phyloP scores from a whole-genome alignment of 2,888 invertebrate species.

The Orthonevra nobilis region DNA sequence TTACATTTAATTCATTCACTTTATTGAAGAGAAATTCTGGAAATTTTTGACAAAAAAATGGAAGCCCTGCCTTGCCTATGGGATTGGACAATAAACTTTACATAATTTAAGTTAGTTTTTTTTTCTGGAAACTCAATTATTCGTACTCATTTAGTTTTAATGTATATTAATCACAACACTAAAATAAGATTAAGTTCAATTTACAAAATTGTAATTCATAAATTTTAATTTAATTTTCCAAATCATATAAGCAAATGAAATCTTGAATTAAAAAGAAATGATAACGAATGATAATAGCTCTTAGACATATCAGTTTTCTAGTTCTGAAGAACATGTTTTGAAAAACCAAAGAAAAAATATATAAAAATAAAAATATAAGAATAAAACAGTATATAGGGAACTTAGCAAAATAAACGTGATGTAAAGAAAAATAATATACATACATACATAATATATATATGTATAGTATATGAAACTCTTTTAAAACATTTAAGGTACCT shows the following conservation, averaged over 20 bases:
- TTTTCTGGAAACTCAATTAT: no score
- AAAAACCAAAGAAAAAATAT: slow-evolving; percentile 62
- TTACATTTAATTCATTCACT: no score
- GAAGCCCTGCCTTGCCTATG: not conserved
- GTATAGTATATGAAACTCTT: slow-evolving; percentile 55
- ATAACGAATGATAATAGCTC: slow-evolving; percentile 80
- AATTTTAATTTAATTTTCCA: slow-evolving; percentile 37
- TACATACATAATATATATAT: slow-evolving; percentile 70
- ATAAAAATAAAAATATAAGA: no score
- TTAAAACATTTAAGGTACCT: slow-evolving; percentile 69
- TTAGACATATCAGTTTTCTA: slow-evolving; percentile 80
- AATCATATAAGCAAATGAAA: slow-evolving; percentile 37
- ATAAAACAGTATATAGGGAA: slow-evolving; percentile 64
- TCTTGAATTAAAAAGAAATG: slow-evolving; percentile 73
- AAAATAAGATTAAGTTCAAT: slow-evolving; percentile 25
- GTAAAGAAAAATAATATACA: slow-evolving; percentile 73
- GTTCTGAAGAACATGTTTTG: slow-evolving; percentile 74
- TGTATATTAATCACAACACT: not conserved
- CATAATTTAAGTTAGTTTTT: no score
- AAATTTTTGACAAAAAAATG: not conserved
- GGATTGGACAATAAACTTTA: slow-evolving; percentile 12
- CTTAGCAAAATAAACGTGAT: slow-evolving; percentile 71
- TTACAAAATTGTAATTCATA: slow-evolving; percentile 54
- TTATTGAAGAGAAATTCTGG: no score
- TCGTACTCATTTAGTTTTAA: slow-evolving; percentile 3